Evolutionary conservation across 2,113 vertebrate species (phyloP).

Genomic region (Pangasianodon hypophthalmus): DNA sequence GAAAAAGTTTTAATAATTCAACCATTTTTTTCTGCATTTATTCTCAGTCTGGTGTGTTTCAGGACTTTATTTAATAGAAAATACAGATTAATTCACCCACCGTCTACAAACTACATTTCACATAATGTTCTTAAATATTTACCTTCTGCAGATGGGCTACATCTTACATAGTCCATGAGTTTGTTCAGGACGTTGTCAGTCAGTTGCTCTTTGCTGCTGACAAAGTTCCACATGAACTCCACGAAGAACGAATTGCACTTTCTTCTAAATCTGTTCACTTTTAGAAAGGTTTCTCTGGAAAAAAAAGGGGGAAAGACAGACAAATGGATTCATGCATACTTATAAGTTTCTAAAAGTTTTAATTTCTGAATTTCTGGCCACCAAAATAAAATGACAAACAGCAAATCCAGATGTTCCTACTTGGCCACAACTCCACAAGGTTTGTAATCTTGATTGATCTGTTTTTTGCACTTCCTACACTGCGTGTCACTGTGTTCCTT

Average conservation of each 20-base stretch:
- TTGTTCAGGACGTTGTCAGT: constrained; percentile 40
- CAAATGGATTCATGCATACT: not conserved
- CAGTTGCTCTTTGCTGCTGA: constrained; percentile 33
- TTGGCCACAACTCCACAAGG: constrained; percentile 35
- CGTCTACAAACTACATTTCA: not conserved
- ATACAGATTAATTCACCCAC: not conserved
- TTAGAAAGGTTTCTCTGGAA: constrained; percentile 37
- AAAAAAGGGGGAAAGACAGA: not conserved
- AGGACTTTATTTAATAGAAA: not conserved
- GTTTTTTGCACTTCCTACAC: constrained; percentile 48
- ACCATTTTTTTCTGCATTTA: not conserved
- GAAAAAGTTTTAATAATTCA: not conserved
- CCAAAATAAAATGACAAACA: not conserved
- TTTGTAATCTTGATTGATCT: constrained; percentile 23
- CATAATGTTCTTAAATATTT: not conserved
- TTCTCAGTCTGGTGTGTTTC: not conserved
- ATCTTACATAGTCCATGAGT: constrained; percentile 40
- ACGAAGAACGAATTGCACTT: constrained; percentile 55
- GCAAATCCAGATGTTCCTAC: not conserved
- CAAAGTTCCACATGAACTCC: constrained; percentile 50
- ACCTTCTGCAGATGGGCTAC: constrained; percentile 31
- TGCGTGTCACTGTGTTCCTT: constrained; percentile 7
- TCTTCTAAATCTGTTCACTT: constrained; percentile 51
- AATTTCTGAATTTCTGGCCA: not conserved
- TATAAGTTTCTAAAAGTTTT: not conserved